Evolutionary conservation across 2,113 vertebrate species (phyloP), one percentile per base, ranked within the genome.

Genomic region (Argyrosomus japonicus): DNA sequence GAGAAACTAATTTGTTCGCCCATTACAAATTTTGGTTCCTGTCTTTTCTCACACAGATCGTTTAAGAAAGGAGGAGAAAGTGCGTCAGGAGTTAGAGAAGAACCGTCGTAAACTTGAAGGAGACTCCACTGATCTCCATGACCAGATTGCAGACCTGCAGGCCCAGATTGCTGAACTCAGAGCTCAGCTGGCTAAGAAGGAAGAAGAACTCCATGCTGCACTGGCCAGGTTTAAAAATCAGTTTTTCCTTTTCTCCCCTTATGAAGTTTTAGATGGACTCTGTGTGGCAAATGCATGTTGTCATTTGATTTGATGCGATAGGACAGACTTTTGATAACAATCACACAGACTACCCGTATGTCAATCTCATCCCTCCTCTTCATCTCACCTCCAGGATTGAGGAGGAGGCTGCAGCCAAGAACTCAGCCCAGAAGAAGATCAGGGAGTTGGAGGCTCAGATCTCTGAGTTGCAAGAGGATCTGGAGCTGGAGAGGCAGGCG

Each of bases 141-240:
- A 99, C 92, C 97, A 98, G 93, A 96, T 99, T 0, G 96, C 97
- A 0, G 98, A 99, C 89, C 95, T 99, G n/a, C 97, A 98, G 90
- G 97, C 97, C 21, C 98, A 99, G 93, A 97, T 99, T 0, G 97
- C 96, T 0, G 98, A 99, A 74, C 97, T 99, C 70, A 95, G 96
- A 86, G 96, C 97, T 89, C 98, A 98, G 89, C 94, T 99, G 67
- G 97, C 97, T 68, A 99, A 99, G 93, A 99, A 99, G 57, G 98
- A 99, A 87, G 98, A 99, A 87, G 98, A 99, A 72, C 95, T 99
- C 4, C 97, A 96, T 40, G 95, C 96, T 7, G 97, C 98, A 5
- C 92, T 99, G 87, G 95, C 97, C 92, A 97, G 97, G 98, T 84
- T 73, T 1, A 23, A 15, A 50, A 18, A 17, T 36, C 32, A 32